Evolutionary conservation across 2,113 vertebrate genomes (phyloP).

Genomic region (Lophura nycthemera): DNA sequence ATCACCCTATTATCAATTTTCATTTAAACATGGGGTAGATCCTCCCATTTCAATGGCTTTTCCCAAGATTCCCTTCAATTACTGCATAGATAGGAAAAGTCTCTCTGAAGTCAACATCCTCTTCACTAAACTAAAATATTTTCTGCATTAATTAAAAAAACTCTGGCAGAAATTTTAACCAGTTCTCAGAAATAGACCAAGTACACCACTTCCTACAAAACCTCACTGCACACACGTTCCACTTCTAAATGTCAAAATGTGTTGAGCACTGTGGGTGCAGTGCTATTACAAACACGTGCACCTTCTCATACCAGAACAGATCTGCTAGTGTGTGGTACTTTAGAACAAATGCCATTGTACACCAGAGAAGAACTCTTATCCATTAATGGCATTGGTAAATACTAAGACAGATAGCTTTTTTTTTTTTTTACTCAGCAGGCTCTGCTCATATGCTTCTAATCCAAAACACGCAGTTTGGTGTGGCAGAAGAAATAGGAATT

Average conservation of each 20-base stretch:
- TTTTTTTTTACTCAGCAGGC: background rate
- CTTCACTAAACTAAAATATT: background rate
- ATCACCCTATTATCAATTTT: background rate
- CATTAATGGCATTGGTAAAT: background rate
- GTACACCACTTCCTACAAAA: background rate
- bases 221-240: background rate
- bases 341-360: rapidly evolving
- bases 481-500: background rate
- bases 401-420: background rate
- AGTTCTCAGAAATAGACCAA: background rate
- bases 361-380: background rate
- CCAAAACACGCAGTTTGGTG: background rate
- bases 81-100: background rate
- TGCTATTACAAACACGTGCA: background rate
- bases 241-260: background rate
- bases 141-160: background rate
- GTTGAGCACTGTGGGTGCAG: background rate
- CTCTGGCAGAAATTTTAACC: background rate
- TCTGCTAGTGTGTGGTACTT: background rate
- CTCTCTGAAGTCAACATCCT: background rate
- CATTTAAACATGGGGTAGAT: background rate
- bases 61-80: background rate
- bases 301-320: background rate
- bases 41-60: background rate
- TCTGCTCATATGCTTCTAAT: background rate